Evolutionary conservation across 1,140 invertebrate genomes (phyloP), one percentile per base, ranked within the genome.

Genomic region (Lepidurus packardi): DNA sequence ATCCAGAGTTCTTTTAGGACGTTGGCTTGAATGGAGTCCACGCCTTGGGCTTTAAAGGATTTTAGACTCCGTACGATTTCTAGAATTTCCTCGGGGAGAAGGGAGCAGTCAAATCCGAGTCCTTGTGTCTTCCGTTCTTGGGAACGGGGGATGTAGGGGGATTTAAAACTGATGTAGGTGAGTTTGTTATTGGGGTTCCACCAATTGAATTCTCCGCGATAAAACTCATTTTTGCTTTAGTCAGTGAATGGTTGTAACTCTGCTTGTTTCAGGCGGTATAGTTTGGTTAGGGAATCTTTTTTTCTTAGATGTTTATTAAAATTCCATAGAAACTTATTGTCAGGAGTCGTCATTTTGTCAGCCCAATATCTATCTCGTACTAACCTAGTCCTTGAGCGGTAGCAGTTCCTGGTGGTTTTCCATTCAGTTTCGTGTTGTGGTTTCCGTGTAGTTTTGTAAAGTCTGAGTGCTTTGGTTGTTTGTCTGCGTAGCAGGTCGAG

Each of bases 21-120:
- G 13, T 34, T 75, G 42, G 11, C 42, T 13, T 75, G 74, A 75
- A 75, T 75, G 74, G 16, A 16, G 74, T 75, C 74, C 42, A 42
- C 24, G 13, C 74, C 74, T 16, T 4, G 74, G 24, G 74, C 74
- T 42, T 24, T 75, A 42, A 75, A 24, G 24, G 6, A 7, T 24
- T 75, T 16, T 16, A n/a, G 24, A 5, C 24, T 75, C 74, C 6
- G 74, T 24, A 75, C 13, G 24, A 42, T 75, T 75, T 75, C 13
- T 16, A 13, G 74, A 24, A 75, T 75, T 75, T 75, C 74, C 6
- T 75, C 6, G 25, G 25, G 74, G 74, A 34, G 74, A 75, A 34
- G 34, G 34, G 34, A 34, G 34, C 34, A 4, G 34, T 34, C 34
- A 34, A 34, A 34, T 34, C 34, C 3, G 34, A 34, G 34, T 34